Percentiles rank a stretch among this genome's conserved stretches.
These are phyloP conservation scores for Acheta domesticus DNA, from an alignment of 2,888 invertebrate genomes.

Conservation along the genomic window DNA sequence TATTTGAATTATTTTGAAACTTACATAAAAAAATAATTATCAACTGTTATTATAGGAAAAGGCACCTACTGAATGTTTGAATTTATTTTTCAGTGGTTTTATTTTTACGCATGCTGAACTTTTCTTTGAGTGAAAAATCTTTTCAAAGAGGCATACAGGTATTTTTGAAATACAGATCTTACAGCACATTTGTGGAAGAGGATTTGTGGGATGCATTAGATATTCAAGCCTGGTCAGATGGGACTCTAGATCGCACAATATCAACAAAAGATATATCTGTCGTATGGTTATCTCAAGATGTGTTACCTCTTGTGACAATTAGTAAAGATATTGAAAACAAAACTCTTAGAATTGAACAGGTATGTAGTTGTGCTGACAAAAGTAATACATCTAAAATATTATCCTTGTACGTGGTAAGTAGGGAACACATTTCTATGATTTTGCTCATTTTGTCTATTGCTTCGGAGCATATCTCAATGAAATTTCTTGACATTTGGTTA, in stretches of 20 bases:
- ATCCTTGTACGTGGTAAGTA: no score
- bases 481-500: no score
- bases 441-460: no score
- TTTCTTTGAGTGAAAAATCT: not conserved
- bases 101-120: not conserved
- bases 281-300: not conserved
- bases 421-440: no score
- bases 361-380: not conserved
- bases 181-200: not conserved
- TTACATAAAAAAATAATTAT: no score
- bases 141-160: constrained; percentile 1
- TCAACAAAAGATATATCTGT: constrained; percentile 2
- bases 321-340: not conserved
- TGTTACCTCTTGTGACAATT: not conserved
- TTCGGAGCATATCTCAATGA: no score
- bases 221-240: constrained; percentile 9
- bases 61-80: no score
- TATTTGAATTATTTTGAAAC: no score
- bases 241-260: not conserved
- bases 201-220: constrained; percentile 4
- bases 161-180: constrained; percentile 4
- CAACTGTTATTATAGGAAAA: no score
- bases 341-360: not conserved
- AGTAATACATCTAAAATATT: no score
- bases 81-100: not conserved